Base-by-base conservation (phyloP, 1,140 invertebrate species). In the Leptestheria dahalacensis region DNA sequence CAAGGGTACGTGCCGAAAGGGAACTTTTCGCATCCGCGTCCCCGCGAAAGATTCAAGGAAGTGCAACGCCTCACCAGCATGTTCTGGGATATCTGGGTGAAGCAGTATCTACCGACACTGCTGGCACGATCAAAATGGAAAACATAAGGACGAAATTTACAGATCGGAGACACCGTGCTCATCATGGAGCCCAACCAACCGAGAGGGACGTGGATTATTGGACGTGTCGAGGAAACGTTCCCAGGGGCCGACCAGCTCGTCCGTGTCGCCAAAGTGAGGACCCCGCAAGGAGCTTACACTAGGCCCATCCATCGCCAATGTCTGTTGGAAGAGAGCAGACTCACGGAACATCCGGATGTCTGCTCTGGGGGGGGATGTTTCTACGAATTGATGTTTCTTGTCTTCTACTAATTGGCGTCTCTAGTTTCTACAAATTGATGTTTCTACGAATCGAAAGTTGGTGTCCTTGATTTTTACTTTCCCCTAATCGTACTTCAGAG, bases 71-170 rank as follows among this genome's bases (percentile, higher is more conserved):
- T 54, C 24, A 25, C 52, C 2, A 2, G 24, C 3, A 29, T 54
- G 3, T 25, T 54, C 24, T 25, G 52, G 52, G 52, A 54, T 24
- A 15, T 54, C 47, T 64, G 62, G 64, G 18, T 58, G 3, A 61
- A 58, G 24, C 59, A 64, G 21, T 64, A 65, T 48, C 33, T 65
- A 9, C 64, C 64, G 3, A 62, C 64, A 20, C 48, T 65, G 10
- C 57, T 51, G 10, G 50, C 23, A 23, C 25, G 62, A 26, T 41
- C 28, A 15, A 65, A 65, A 51, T 63, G 63, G 64, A 23, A 12
- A 12, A 29, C 21, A 4, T 18, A 20, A 2, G 47, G 29, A 10
- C 47, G 20, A 24, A 59, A 59, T 18, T 28, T 59, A 11, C 41
- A 28, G 21, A 33, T 56, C 1, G 62, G 57, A 11, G 62, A 62